These are phyloP conservation scores for Campaea margaritaria DNA, from an alignment of 2,888 invertebrate genomes.

Conservation along the genomic window DNA sequence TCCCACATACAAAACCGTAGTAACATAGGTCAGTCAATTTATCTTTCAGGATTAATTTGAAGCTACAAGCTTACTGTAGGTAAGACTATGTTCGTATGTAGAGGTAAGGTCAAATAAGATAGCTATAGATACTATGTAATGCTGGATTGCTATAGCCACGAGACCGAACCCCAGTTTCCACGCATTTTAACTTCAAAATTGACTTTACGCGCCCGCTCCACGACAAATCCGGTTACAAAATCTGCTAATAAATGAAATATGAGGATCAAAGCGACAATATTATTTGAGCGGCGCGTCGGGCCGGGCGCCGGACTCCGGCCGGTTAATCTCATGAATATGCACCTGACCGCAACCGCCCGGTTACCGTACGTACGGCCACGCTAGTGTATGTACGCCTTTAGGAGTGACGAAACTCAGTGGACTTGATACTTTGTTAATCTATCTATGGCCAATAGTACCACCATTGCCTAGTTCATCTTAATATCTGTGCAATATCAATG, in stretches of 20 bases:
- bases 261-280: constrained; percentile 52
- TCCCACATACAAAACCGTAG: no score
- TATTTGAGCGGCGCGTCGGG: constrained; percentile 48
- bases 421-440: constrained; percentile 37
- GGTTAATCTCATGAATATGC: constrained; percentile 74
- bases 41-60: background rate
- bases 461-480: background rate
- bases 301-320: constrained; percentile 33
- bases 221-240: constrained; percentile 32
- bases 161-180: constrained; percentile 4
- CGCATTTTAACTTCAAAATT: constrained; percentile 11
- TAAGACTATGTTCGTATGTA: no score
- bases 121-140: background rate
- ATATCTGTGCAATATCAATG: no score
- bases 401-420: constrained; percentile 7
- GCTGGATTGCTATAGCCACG: background rate
- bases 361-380: constrained; percentile 40
- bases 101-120: no score
- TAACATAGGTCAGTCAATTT: background rate
- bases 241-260: constrained; percentile 40
- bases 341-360: constrained; percentile 54
- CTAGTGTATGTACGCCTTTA: constrained; percentile 42
- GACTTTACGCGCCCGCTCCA: constrained; percentile 15
- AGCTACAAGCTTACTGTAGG: no score
- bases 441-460: background rate